Evolutionary conservation across 2,888 invertebrate species (phyloP).

Genomic region (Xestobium rufovillosum): DNA sequence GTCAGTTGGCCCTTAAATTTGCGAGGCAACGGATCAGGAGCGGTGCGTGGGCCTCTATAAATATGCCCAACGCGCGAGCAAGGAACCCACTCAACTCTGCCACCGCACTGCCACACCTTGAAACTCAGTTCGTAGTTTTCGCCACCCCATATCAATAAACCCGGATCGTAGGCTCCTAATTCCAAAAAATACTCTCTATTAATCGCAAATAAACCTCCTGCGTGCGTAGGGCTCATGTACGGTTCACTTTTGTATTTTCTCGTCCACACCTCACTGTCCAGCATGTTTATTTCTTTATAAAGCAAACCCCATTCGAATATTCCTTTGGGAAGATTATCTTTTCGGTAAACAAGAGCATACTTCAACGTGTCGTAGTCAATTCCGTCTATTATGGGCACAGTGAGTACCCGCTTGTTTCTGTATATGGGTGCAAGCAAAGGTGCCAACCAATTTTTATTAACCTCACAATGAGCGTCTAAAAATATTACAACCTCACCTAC

Average conservation of each 20-base stretch:
- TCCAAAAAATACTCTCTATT: constrained; percentile 91
- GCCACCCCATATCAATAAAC: constrained; percentile 95
- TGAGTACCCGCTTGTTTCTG: constrained; percentile 83
- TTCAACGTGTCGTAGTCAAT: constrained; percentile 92
- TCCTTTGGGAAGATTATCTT: constrained; percentile 81
- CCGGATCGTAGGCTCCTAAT: constrained; percentile 94
- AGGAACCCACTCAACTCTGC: constrained; percentile 97
- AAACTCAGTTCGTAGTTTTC: constrained; percentile 95
- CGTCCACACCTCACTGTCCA: constrained; percentile 66
- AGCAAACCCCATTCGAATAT: constrained; percentile 99
- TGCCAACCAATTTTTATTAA: constrained; percentile 93
- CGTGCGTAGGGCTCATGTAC: constrained; percentile 95
- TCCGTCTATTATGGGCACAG: constrained; percentile 96
- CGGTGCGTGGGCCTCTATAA: constrained; percentile 93
- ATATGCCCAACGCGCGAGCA: constrained; percentile 98
- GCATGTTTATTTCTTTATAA: constrained; percentile 96
- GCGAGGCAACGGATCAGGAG: constrained; percentile 84
- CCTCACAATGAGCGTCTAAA: constrained; percentile 97
- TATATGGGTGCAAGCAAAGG: constrained; percentile 93
- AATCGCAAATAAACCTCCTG: constrained; percentile 99
- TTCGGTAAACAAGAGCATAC: constrained; percentile 88
- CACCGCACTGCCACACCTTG: constrained; percentile 99
- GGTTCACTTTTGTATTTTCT: constrained; percentile 79
- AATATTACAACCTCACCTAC: constrained; percentile 94
- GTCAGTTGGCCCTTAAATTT: constrained; percentile 94